These are phyloP conservation scores for Seira musarum DNA, from an alignment of 2,888 invertebrate genomes.

Conservation along the genomic window DNA sequence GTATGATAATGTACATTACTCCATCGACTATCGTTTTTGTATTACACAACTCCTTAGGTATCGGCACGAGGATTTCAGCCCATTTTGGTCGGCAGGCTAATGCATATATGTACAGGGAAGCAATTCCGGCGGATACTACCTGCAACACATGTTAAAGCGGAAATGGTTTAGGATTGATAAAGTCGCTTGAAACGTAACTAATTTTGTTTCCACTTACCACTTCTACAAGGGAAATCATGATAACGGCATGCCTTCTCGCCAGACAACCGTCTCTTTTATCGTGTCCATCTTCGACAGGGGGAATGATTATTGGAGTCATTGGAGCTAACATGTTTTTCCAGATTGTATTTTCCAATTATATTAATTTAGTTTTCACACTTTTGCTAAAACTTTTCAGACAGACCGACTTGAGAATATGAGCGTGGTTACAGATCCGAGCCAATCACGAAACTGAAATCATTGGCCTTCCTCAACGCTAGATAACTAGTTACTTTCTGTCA, in stretches of 20 bases:
- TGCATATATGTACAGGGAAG: conserved; percentile 28
- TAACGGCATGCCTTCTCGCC: conserved; percentile 24
- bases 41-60: conserved; percentile 37
- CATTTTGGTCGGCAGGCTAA: conserved; percentile 15
- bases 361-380: too few species aligned
- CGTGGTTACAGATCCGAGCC: background rate
- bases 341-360: background rate
- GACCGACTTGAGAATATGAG: background rate
- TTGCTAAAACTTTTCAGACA: background rate
- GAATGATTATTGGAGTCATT: background rate
- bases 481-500: background rate
- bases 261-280: background rate
- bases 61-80: conserved; percentile 22
- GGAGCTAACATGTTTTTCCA: conserved; percentile 11
- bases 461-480: background rate
- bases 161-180: background rate
- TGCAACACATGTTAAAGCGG: background rate
- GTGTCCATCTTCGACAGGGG: background rate
- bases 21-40: conserved; percentile 32
- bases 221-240: conserved; percentile 18
- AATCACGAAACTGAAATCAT: background rate
- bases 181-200: background rate
- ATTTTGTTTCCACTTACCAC: conserved; percentile 18
- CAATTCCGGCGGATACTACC: conserved; percentile 5
- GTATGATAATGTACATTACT: conserved; percentile 38